Evolutionary conservation across 2,888 invertebrate genomes (phyloP).

Genomic region (Xanthia togata): DNA sequence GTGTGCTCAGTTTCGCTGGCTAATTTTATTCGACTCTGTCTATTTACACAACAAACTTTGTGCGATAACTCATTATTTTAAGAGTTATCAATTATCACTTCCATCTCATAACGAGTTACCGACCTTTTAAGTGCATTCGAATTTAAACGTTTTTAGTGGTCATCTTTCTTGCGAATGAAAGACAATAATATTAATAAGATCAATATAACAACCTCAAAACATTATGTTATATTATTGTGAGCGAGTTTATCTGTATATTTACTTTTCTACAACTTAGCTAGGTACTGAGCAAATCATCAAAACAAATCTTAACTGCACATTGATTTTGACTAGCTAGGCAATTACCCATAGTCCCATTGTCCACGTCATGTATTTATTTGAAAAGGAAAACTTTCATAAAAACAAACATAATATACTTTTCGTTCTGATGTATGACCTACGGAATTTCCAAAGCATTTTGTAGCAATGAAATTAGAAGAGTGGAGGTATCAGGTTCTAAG

Average conservation of each 20-base stretch:
- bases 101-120: not conserved
- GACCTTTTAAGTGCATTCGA: not conserved
- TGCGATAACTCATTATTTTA: no score
- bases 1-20: no score
- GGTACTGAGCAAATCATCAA: not conserved
- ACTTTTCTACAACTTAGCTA: not conserved
- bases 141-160: not conserved
- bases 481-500: no score
- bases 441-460: not conserved
- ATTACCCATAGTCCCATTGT: not conserved
- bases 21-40: no score
- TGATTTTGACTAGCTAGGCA: not conserved
- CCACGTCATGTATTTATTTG: not conserved
- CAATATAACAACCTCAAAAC: not conserved
- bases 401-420: not conserved
- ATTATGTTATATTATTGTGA: not conserved
- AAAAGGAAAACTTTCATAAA: not conserved
- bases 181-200: not conserved
- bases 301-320: not conserved
- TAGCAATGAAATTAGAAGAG: slow-evolving; percentile 4
- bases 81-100: not conserved
- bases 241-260: not conserved
- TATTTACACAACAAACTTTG: no score
- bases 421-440: not conserved
- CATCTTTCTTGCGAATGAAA: not conserved